These are phyloP conservation scores for Zosterops borbonicus DNA, from an alignment of 2,113 vertebrate species.

Conservation along the genomic window DNA sequence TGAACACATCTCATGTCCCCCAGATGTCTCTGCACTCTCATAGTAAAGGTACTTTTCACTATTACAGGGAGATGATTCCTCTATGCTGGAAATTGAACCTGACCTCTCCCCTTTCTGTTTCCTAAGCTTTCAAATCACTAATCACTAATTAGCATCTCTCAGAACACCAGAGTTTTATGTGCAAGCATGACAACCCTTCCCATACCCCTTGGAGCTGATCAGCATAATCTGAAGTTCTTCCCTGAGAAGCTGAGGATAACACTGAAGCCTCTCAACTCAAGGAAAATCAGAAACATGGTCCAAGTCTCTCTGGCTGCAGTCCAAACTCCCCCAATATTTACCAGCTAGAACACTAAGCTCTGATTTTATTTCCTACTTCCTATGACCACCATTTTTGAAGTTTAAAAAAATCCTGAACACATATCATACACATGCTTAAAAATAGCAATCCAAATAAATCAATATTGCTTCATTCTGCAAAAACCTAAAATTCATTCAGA, in stretches of 20 bases:
- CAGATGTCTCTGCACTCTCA: background rate
- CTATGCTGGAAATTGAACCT: background rate
- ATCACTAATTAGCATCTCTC: background rate
- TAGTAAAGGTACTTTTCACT: background rate
- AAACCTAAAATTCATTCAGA: background rate
- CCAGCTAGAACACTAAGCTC: background rate
- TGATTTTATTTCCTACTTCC: background rate
- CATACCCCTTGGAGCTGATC: background rate
- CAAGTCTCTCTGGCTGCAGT: slow-evolving; percentile 7
- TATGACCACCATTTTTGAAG: background rate
- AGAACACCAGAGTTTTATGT: background rate
- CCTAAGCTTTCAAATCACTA: background rate
- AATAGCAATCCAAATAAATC: background rate
- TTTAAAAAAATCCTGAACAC: background rate
- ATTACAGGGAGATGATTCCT: background rate
- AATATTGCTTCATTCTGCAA: background rate
- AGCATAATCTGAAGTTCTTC: background rate
- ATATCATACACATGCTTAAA: background rate
- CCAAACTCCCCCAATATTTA: slow-evolving; percentile 7
- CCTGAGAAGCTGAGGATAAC: background rate
- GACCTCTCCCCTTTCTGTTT: background rate
- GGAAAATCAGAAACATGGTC: background rate
- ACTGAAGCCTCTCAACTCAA: background rate
- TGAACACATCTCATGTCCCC: background rate
- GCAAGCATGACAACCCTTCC: background rate